Percentiles rank a stretch among this genome's conserved stretches.
Evolutionary conservation across 2,113 vertebrate genomes (phyloP).

Genomic region (Albula goreensis): DNA sequence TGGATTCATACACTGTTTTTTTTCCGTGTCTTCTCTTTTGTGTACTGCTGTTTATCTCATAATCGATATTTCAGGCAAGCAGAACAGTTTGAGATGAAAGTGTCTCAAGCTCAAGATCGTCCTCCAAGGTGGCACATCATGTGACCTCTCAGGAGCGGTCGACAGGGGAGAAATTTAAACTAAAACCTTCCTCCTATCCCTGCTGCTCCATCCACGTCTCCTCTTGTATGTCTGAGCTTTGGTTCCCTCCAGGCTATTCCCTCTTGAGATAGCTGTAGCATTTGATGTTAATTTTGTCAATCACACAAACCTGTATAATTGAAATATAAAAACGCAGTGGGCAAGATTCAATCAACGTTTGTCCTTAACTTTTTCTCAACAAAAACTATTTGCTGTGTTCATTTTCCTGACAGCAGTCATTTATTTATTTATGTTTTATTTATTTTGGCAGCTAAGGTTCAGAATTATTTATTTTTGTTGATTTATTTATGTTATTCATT

Average conservation of each 20-base stretch:
- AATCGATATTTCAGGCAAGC: slow-evolving; percentile 11
- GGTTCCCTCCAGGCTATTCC: not conserved
- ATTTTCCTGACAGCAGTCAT: too few relatives aligned
- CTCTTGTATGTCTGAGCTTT: not conserved
- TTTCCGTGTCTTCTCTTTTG: not conserved
- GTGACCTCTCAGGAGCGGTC: not conserved
- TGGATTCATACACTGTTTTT: not conserved
- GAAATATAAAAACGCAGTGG: too few relatives aligned
- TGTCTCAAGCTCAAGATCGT: not conserved
- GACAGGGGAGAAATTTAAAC: not conserved
- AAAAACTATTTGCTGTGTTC: too few relatives aligned
- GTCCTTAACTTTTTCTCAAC: too few relatives aligned
- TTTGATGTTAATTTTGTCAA: slow-evolving; percentile 7
- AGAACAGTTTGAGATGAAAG: slow-evolving; percentile 2
- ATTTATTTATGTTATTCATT: too few relatives aligned
- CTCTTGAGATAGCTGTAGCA: not conserved
- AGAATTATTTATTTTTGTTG: too few relatives aligned
- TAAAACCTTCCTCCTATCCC: not conserved
- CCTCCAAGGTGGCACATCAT: not conserved
- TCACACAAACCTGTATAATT: not conserved
- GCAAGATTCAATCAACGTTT: too few relatives aligned
- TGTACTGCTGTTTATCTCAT: not conserved
- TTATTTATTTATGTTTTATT: too few relatives aligned
- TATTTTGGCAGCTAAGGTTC: too few relatives aligned
- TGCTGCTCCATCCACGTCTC: not conserved